Evolutionary conservation across 2,888 invertebrate species (phyloP), one percentile per base, ranked within the genome.

Genomic region (Eulithis prunata): DNA sequence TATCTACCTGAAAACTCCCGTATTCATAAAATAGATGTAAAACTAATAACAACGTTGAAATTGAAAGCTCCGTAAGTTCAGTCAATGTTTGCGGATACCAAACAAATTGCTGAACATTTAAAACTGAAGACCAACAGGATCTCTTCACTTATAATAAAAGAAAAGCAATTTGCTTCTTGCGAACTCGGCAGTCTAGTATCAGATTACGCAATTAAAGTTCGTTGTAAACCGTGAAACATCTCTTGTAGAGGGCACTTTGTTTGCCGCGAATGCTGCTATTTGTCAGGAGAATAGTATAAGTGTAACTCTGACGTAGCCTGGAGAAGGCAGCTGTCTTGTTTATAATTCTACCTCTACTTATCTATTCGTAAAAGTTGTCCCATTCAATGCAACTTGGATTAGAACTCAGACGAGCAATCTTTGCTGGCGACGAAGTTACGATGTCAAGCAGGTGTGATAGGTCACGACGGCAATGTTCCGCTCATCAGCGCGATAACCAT

Each of bases 141-240:
- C 68, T 68, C 58, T 65, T 32, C 55, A 69, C 65, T 75, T 41
- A 68, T 75, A 73, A 71, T 75, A 74, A 76, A 71, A 74, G 75
- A 71, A 72, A 71, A 72, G 72, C 67, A 72, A 74, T 77, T 75
- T 74, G 66, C 74, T 78, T 71, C 73, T 75, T 75, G 70, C 73
- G 62, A 78, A 79, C 73, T 77, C 71, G 68, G 67, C 66, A 68
- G 75, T 74, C 60, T 72, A 68, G 78, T 78, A 78, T 85, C 81
- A 79, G 80, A 84, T 84, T 83, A 83, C 76, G 77, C 78, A 84
- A 85, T 85, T 84, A 85, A 80, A 81, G 78, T 80, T 79, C 72
- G 75, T 72, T 80, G 77, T 76, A 77, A 79, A 78, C 77, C 66
- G 75, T 74, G 76, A 78, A 82, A 80, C 79, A 75, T 78, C 71